Evolutionary conservation across 2,888 invertebrate genomes (phyloP).

Genomic region (Busseola fusca): DNA sequence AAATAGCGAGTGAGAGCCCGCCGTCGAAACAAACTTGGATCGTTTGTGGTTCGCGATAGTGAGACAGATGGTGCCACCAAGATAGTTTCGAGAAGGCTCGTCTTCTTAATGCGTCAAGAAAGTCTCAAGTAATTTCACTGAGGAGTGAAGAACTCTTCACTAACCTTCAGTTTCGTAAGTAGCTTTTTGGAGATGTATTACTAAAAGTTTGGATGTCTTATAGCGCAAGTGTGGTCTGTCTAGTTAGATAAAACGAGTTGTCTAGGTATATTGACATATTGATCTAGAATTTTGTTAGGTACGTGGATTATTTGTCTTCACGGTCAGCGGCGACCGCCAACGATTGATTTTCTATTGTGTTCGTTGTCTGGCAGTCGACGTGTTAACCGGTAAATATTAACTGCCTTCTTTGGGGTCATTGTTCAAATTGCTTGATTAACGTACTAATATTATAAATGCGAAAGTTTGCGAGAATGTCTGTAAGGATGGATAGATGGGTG

Average conservation of each 20-base stretch:
- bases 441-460: too few relatives aligned
- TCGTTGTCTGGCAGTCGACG: too few relatives aligned
- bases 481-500: too few relatives aligned
- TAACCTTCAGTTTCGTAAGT: slow-evolving; percentile 51
- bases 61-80: slow-evolving; percentile 75
- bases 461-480: too few relatives aligned
- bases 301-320: neutral
- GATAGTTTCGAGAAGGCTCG: slow-evolving; percentile 71
- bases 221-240: slow-evolving; percentile 5
- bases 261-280: neutral
- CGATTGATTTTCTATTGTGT: too few relatives aligned
- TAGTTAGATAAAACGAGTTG: neutral
- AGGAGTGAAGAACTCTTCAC: slow-evolving; percentile 50
- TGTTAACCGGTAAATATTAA: neutral
- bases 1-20: slow-evolving; percentile 65
- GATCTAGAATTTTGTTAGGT: neutral
- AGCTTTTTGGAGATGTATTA: slow-evolving; percentile 51
- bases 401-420: too few relatives aligned
- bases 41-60: slow-evolving; percentile 73
- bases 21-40: slow-evolving; percentile 74
- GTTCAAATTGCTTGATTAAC: too few relatives aligned
- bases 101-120: slow-evolving; percentile 73
- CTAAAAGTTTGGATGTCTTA: slow-evolving; percentile 47
- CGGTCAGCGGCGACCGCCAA: too few relatives aligned
- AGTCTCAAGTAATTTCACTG: slow-evolving; percentile 70